Conservation (phyloP, 2,797 vertebrate genomes). For the Lophotriccus pileatus region DNA sequence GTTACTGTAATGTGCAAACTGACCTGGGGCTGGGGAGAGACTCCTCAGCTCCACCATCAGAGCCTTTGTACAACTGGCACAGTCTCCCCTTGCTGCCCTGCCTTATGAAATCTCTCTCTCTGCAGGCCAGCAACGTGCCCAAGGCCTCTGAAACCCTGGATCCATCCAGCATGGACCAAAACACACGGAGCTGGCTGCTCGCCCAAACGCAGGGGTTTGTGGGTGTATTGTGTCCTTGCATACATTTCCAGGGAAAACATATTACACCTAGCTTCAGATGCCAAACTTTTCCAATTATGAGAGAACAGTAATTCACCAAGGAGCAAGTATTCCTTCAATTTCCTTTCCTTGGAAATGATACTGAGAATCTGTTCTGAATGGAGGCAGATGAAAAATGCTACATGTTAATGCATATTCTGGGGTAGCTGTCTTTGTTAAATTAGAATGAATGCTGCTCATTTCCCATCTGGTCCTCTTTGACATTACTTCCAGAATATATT, state of each 20-base stretch:
- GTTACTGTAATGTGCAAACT: not conserved
- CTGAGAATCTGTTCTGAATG: constrained; percentile 59
- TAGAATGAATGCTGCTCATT: constrained; percentile 69
- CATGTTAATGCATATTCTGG: constrained; percentile 61
- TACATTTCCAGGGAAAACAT: constrained; percentile 56
- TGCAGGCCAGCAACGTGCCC: not conserved
- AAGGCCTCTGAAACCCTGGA: not conserved
- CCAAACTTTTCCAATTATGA: constrained; percentile 43
- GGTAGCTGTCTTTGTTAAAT: constrained; percentile 70
- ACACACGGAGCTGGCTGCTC: not conserved
- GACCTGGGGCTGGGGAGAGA: not conserved
- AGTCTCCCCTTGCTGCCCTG: not conserved
- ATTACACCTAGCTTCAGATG: constrained; percentile 29
- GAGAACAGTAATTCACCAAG: constrained; percentile 40
- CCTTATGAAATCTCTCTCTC: not conserved
- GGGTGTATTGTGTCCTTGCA: constrained; percentile 43
- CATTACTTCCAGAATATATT: constrained; percentile 71
- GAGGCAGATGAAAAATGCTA: constrained; percentile 61
- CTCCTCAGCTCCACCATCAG: not conserved
- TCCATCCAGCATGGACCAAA: constrained; percentile 32
- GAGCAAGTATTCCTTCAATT: constrained; percentile 54
- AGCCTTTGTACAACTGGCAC: rapidly evolving
- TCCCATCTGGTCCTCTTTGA: constrained; percentile 72
- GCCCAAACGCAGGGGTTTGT: not conserved
- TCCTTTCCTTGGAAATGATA: constrained; percentile 49